Evolutionary conservation across 2,797 vertebrate species (phyloP), one percentile per base, ranked within the genome.

Genomic region (Pangasius mekongensis): DNA sequence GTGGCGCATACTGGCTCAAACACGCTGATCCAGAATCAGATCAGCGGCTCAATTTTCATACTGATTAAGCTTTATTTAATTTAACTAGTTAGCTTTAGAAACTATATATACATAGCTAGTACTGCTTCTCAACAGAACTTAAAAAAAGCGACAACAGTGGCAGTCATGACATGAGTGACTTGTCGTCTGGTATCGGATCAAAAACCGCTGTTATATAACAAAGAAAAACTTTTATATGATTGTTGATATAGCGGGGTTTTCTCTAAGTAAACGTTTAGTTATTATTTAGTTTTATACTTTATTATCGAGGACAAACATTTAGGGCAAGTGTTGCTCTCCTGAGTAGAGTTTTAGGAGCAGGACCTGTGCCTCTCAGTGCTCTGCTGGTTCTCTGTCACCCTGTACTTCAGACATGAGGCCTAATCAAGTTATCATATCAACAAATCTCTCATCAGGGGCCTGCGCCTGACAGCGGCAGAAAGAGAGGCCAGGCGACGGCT

Each of bases 361-460:
- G 77, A 36, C 52, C 52, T 2, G n/a, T 5, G 10, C 22, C 43
- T 76, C 88, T 81, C 16, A 16, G 9, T 33, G 4, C 11, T 43
- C 10, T 43, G 54, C 78, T 62, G 78, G 3, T n/a, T 92, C 91
- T 90, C 87, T 93, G 92, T 93, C 92, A 94, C 92, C 84, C 69
- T 89, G 93, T 95, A 27, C 88, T 95, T 91, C 92, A 93, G 90
- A 90, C 93, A 52, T 87, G 86, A 80, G 90, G 90, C 92, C 93
- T 97, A 98, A 98, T 97, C 96, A 94, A 98, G 97, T 96, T 97
- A 97, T 98, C 96, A 95, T 96, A 97, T 97, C 96, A 96, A 96
- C 96, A 96, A 91, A 95, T 95, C 94, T 96, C 96, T 95, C 91
- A 92, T 94, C 94, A 85, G 92, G 89, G 94, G 95, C 95, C 93